These are phyloP conservation scores for Sphecodes monilicornis DNA, from an alignment of 2,888 invertebrate genomes.

Conservation along the genomic window DNA sequence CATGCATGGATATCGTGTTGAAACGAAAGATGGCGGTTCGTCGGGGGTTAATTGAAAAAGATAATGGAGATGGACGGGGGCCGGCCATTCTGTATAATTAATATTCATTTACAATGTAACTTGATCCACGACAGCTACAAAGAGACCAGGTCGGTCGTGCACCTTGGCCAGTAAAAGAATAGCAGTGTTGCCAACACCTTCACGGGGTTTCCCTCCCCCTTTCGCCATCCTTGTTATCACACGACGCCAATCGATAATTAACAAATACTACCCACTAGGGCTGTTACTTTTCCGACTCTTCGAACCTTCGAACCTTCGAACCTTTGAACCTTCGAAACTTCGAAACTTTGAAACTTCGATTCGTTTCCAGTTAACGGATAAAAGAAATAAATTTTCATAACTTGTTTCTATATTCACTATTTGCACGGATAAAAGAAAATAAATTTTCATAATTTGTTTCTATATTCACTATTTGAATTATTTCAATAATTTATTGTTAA, in stretches of 20 bases:
- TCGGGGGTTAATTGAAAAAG: constrained; percentile 26
- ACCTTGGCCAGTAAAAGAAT: constrained; percentile 41
- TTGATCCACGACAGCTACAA: not conserved
- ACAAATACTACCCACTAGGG: constrained; percentile 55
- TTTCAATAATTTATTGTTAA: no score
- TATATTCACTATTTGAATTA: no score
- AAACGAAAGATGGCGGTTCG: not conserved
- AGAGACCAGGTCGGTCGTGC: not conserved
- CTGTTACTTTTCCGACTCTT: no score
- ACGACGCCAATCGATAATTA: constrained; percentile 61
- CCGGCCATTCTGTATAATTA: constrained; percentile 41
- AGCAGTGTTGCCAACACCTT: constrained; percentile 44
- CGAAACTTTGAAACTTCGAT: no score
- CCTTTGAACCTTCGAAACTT: no score
- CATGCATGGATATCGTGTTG: not conserved
- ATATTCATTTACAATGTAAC: constrained; percentile 46
- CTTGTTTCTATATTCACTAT: no score
- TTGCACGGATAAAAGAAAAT: no score
- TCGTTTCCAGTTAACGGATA: no score
- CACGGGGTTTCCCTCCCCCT: not conserved
- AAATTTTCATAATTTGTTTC: no score
- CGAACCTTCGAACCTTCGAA: no score
- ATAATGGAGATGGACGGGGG: not conserved
- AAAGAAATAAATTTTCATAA: no score
- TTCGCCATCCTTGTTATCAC: constrained; percentile 34